phyloP scores from a whole-genome alignment of 2,113 vertebrate genomes.

The Erythrocercus mccallii region DNA sequence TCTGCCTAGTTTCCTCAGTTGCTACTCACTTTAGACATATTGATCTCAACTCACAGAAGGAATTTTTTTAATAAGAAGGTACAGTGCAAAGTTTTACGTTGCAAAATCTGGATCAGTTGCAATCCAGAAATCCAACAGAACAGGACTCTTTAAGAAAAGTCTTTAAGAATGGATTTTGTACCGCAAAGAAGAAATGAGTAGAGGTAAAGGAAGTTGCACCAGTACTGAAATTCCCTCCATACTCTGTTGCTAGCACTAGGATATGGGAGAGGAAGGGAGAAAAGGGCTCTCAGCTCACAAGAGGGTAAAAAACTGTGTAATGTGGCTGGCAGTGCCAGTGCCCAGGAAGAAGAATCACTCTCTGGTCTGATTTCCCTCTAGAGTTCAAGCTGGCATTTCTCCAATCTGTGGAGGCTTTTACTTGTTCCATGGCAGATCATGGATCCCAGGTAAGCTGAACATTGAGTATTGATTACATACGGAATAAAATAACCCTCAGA shows the following conservation, averaged over 20 bases:
- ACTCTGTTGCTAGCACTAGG: not conserved
- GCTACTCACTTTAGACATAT: not conserved
- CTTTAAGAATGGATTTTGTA: not conserved
- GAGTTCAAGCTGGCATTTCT: not conserved
- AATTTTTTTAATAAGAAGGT: not conserved
- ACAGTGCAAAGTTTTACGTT: not conserved
- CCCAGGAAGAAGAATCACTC: not conserved
- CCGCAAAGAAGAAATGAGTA: not conserved
- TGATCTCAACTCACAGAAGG: not conserved
- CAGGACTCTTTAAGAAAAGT: not conserved
- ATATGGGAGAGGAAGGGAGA: not conserved
- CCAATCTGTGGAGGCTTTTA: not conserved
- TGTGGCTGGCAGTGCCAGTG: not conserved
- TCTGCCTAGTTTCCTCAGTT: not conserved
- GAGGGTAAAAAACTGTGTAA: not conserved
- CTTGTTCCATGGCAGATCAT: not conserved
- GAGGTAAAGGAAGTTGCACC: not conserved
- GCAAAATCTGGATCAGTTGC: not conserved
- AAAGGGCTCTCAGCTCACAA: not conserved
- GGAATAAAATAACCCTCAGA: not conserved
- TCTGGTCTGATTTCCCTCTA: not conserved
- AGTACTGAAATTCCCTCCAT: not conserved
- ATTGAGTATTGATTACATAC: accelerated
- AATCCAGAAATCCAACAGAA: not conserved
- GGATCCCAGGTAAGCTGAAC: not conserved